Conservation (phyloP, 2,797 vertebrate species). For the Tenualosa ilisha region DNA sequence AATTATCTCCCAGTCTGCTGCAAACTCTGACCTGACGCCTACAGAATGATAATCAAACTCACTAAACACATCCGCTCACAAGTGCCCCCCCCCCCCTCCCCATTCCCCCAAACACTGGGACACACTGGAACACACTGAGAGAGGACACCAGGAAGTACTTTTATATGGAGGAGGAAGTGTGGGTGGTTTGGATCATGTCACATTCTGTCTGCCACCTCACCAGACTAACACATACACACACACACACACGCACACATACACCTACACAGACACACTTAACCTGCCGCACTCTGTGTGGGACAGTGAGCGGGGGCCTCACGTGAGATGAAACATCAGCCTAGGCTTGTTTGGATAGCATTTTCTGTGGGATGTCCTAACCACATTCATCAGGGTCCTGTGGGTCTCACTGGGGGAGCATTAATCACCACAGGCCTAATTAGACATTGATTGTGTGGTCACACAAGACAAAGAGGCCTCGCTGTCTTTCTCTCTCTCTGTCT, state of each 20-base stretch:
- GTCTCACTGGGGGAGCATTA: constrained; percentile 53
- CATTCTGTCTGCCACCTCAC: neutral
- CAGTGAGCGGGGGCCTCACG: constrained; percentile 30
- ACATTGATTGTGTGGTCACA: constrained; percentile 53
- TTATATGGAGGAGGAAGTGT: neutral
- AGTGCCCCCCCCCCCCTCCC: no score
- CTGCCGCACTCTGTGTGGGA: constrained; percentile 31
- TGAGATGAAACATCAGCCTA: constrained; percentile 50
- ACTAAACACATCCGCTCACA: constrained; percentile 10
- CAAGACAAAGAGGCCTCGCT: constrained; percentile 55
- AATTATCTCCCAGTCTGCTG: neutral
- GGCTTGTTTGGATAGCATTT: constrained; percentile 55
- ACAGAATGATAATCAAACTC: neutral
- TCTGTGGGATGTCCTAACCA: constrained; percentile 41
- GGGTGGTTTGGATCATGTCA: neutral
- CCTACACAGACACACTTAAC: neutral
- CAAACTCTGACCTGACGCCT: neutral
- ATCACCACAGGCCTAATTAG: constrained; percentile 55
- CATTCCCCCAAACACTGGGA: neutral
- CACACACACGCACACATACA: neutral
- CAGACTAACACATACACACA: neutral
- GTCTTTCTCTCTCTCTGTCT: neutral
- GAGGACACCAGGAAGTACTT: neutral
- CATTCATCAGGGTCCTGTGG: constrained; percentile 54
- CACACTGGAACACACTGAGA: neutral